These are phyloP conservation scores for Platycheirus albimanus DNA, from an alignment of 2,888 invertebrate genomes.

Conservation along the genomic window DNA sequence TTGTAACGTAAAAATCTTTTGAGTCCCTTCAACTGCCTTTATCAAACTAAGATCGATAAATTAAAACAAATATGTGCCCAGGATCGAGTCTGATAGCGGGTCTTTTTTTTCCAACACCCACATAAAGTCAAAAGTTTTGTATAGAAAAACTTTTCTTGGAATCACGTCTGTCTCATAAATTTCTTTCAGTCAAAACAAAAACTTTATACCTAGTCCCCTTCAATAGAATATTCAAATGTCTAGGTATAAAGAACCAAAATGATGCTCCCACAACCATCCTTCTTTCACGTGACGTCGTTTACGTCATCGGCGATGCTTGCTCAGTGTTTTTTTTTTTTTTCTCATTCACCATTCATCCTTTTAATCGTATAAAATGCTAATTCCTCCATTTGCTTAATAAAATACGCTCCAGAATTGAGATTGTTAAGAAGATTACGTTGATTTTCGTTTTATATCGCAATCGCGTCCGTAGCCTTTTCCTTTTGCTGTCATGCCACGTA, in stretches of 20 bases:
- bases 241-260: no score
- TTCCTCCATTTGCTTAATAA: constrained; percentile 36
- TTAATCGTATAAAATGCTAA: constrained; percentile 47
- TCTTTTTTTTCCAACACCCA: background rate
- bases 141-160: constrained; percentile 16
- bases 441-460: constrained; percentile 16
- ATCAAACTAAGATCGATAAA: background rate
- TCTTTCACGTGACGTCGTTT: constrained; percentile 14
- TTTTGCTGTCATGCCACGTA: constrained; percentile 27
- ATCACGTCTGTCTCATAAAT: constrained; percentile 50
- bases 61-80: constrained; percentile 17
- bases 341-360: constrained; percentile 3
- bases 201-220: constrained; percentile 17
- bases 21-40: no score
- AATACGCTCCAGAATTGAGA: constrained; percentile 25
- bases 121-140: constrained; percentile 6
- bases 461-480: constrained; percentile 40
- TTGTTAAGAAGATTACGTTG: constrained; percentile 28
- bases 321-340: constrained; percentile 8
- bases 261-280: background rate
- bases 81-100: no score
- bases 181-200: constrained; percentile 30
- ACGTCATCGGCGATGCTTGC: constrained; percentile 16
- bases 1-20: no score
- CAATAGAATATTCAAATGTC: constrained; percentile 32